Conservation (phyloP, 2,113 vertebrate genomes). For the Brachyhypopomus occidentalis region DNA sequence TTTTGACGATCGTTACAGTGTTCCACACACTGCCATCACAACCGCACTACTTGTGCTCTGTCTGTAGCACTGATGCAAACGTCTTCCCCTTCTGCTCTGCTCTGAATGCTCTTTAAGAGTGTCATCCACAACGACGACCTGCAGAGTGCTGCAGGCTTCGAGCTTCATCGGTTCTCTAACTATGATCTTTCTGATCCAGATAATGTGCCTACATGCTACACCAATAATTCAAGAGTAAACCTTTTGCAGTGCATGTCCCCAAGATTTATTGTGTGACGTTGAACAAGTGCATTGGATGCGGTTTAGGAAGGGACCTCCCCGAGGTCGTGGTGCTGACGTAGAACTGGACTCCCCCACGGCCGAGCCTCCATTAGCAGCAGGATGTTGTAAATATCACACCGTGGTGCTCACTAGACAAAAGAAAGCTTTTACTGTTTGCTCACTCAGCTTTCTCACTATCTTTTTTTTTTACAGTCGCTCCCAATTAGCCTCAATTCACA, state of each 20-base stretch:
- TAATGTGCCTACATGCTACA: conserved; percentile 22
- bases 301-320: background rate
- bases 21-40: conserved; percentile 1
- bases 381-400: conserved; percentile 58
- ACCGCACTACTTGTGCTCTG: background rate
- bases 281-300: background rate
- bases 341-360: conserved; percentile 27
- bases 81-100: background rate
- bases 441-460: conserved; percentile 33
- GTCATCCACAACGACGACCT: background rate
- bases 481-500: conserved; percentile 40
- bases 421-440: conserved; percentile 38
- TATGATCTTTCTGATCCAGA: conserved; percentile 32
- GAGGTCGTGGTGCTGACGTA: conserved; percentile 11
- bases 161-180: background rate
- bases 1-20: background rate
- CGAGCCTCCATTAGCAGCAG: conserved; percentile 39
- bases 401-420: conserved; percentile 47
- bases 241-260: background rate
- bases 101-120: background rate
- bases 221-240: background rate
- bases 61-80: background rate
- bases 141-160: background rate
- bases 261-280: background rate
- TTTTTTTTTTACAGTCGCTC: conserved; percentile 32